Evolutionary conservation across 92 coral and sea anemone species (phyloP).

Genomic region (Phymanthus crucifer): DNA sequence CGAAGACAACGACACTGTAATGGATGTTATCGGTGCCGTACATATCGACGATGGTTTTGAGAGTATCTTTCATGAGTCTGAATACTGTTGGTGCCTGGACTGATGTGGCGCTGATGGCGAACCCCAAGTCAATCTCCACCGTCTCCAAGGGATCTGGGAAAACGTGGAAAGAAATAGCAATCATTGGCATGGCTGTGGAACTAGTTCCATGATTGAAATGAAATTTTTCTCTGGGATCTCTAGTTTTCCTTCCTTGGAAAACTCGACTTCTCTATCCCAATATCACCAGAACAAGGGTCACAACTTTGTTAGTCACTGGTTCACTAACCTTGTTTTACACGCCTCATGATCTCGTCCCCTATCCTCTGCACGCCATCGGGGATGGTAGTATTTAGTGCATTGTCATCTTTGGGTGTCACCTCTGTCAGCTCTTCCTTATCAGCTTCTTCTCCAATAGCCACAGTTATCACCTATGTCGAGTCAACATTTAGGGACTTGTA

Average conservation of each 20-base stretch:
- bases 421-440: slow-evolving; percentile 17
- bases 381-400: slow-evolving; percentile 28
- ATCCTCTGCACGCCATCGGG: slow-evolving; percentile 18
- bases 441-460: slow-evolving; percentile 35
- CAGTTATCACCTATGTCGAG: slow-evolving; percentile 29
- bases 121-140: slow-evolving; percentile 60
- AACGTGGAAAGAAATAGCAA: neutral
- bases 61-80: slow-evolving; percentile 56
- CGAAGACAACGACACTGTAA: slow-evolving; percentile 63
- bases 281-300: neutral
- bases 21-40: slow-evolving; percentile 65
- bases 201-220: no score
- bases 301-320: no score
- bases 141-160: slow-evolving; percentile 50
- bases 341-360: slow-evolving; percentile 32
- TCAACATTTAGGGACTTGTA: no score
- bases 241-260: no score
- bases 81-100: slow-evolving; percentile 46
- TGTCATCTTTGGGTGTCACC: slow-evolving; percentile 33
- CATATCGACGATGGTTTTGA: slow-evolving; percentile 59
- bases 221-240: no score
- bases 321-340: slow-evolving; percentile 25
- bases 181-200: neutral
- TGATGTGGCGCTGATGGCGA: slow-evolving; percentile 73
- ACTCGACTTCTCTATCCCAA: neutral